phyloP scores from a whole-genome alignment of 2,797 vertebrate species.

The Acrocephalus scirpaceus region DNA sequence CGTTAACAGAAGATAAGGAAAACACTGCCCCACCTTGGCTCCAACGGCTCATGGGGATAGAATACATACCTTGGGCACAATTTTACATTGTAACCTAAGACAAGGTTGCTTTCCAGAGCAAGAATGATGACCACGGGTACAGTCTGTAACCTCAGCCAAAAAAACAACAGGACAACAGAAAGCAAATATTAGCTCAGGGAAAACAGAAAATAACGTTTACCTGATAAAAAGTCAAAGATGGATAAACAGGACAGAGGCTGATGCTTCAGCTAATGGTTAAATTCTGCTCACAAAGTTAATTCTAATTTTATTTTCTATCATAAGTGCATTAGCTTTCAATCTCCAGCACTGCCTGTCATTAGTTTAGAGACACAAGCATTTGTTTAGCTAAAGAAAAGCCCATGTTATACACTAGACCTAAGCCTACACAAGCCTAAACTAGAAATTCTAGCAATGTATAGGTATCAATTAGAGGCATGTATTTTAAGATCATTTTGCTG shows the following conservation, averaged over 20 bases:
- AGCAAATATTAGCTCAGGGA: neutral
- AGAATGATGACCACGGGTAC: neutral
- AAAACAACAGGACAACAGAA: neutral
- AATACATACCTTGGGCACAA: no score
- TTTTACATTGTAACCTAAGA: no score
- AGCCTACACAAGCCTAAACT: neutral
- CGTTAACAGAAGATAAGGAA: no score
- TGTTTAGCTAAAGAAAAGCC: neutral
- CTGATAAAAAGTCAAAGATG: neutral
- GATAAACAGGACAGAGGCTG: neutral
- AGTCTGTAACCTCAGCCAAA: neutral
- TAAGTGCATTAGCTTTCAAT: neutral
- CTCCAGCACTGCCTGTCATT: neutral
- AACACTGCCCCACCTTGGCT: no score
- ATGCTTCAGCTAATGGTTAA: neutral
- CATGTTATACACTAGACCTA: neutral
- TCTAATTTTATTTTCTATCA: neutral
- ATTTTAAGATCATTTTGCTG: neutral
- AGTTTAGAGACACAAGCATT: neutral
- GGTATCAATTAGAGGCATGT: neutral
- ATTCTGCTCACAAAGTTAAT: neutral
- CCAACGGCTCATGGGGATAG: no score
- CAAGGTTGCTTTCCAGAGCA: neutral
- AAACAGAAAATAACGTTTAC: neutral
- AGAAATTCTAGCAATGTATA: neutral